Evolutionary conservation across 2,113 vertebrate genomes (phyloP), one percentile per base, ranked within the genome.

Genomic region (Chroicocephalus ridibundus): DNA sequence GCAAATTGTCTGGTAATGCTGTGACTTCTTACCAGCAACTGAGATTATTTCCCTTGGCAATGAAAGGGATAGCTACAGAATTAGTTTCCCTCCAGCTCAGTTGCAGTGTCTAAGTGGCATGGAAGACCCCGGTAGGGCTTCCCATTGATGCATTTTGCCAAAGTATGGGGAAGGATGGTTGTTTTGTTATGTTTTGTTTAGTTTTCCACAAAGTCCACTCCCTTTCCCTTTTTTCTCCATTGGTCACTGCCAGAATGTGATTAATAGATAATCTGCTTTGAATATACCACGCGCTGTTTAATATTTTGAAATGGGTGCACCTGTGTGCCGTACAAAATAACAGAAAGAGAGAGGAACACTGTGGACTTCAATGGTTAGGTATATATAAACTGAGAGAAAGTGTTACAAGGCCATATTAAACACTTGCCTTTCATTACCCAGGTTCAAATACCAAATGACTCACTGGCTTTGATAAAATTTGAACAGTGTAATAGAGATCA

Each of bases 1-100:
- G 68, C 0, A 1, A n/a, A 47, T 27, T 44, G 44, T 27, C 27
- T 0, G 0, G 10, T 29, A 8, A 16, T 74, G 17, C 16, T 91
- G 9, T 66, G 46, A 74, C 15, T 65, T 88, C n/a, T 66, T 46
- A 18, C 10, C n/a, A 62, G 13, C 10, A 79, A 69, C 13, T 76
- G 18, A 4, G 9, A 14, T 32, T 83, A 76, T 76, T 88, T 88
- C 54, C 27, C 19, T 49, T 29, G 38, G 8, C n/a, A 71, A 10
- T 4, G 1, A 57, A 86, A 60, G 6, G 4, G 7, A 27, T 58
- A 26, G 9, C 18, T 66, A 36, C 14, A 64, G n/a, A 55, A 62
- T 9, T 3, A 27, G 36, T 52, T 75, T 85, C 36, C 17, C 13
- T 76, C 26, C 42, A 74, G 15, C 21, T 82, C 27, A 55, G 6